Percentiles rank a stretch among this genome's conserved stretches.
These are phyloP conservation scores for Ethmia dodecea DNA, from an alignment of 2,888 invertebrate genomes.

Conservation along the genomic window DNA sequence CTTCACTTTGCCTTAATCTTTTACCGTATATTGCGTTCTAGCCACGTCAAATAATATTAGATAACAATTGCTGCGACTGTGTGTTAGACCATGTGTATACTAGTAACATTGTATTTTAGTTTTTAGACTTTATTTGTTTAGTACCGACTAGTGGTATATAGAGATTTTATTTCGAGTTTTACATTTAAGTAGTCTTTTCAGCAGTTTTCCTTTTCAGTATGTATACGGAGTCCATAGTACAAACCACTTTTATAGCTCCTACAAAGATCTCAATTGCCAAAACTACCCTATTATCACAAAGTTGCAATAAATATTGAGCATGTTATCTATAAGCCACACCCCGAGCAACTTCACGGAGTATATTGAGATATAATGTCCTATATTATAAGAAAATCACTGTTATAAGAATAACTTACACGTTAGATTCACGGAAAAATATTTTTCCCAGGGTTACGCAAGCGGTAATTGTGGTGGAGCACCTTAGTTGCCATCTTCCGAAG, in stretches of 20 bases:
- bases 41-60: no score
- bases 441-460: slow-evolving; percentile 78
- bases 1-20: slow-evolving; percentile 48
- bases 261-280: slow-evolving; percentile 27
- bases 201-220: slow-evolving; percentile 36
- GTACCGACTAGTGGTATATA: slow-evolving; percentile 64
- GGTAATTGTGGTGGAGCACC: slow-evolving; percentile 78
- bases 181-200: slow-evolving; percentile 45
- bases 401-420: slow-evolving; percentile 72
- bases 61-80: slow-evolving; percentile 52
- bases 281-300: slow-evolving; percentile 42
- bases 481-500: slow-evolving; percentile 77
- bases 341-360: slow-evolving; percentile 55
- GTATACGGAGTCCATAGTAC: slow-evolving; percentile 34
- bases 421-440: slow-evolving; percentile 78
- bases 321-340: slow-evolving; percentile 63
- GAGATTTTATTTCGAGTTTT: slow-evolving; percentile 48
- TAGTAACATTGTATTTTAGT: slow-evolving; percentile 54
- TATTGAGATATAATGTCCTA: slow-evolving; percentile 38
- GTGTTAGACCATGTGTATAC: slow-evolving; percentile 49
- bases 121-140: slow-evolving; percentile 49
- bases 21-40: slow-evolving; percentile 38
- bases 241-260: slow-evolving; percentile 33
- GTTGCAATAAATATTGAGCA: slow-evolving; percentile 50
- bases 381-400: slow-evolving; percentile 64